Base-by-base conservation (phyloP, 1,140 invertebrate genomes). In the Achroia grisella region DNA sequence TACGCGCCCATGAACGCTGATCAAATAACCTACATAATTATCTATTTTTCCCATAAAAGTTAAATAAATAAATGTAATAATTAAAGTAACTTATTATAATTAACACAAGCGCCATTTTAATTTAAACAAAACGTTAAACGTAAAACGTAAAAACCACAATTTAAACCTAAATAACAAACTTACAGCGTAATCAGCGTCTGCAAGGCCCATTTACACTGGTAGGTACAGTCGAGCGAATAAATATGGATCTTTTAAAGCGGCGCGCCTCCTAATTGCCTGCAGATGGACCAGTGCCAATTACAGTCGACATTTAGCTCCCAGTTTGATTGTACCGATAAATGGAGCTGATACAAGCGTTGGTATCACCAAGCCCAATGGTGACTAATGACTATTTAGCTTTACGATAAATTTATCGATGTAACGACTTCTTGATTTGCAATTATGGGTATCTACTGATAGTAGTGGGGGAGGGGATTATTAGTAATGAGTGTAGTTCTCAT, bases 211-310 rank as follows among this genome's bases (percentile, higher is more conserved):
- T 36, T 30, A 23, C 17, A 23, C 17, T 23, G 27, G 13, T 51
- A 50, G 56, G 47, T 60, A 63, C 49, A 46, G 57, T 52, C 56
- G 47, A 55, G 45, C 46, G 62, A 77, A 73, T 75, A 81, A 79
- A 78, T 81, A 78, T 77, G 69, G 63, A 79, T 78, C 65, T 77
- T 75, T 76, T 71, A 72, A 75, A 65, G 65, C 71, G 60, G 49
- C 43, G 56, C 59, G 66, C 45, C 58, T 64, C 67, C 71, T 82
- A 82, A 82, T 82, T 79, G 75, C 74, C 55, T 67, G 60, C 55
- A 78, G 78, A 82, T 82, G 78, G 78, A 79, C 57, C 62, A 43
- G 60, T 48, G 78, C 78, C 78, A 82, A 78, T 79, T 77, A 71
- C 62, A 44, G 37, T 44, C 52, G 35, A 66, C 62, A 74, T 75